Evolutionary conservation across 2,888 invertebrate genomes (phyloP), one percentile per base, ranked within the genome.

Genomic region (Creontiades dilutus): DNA sequence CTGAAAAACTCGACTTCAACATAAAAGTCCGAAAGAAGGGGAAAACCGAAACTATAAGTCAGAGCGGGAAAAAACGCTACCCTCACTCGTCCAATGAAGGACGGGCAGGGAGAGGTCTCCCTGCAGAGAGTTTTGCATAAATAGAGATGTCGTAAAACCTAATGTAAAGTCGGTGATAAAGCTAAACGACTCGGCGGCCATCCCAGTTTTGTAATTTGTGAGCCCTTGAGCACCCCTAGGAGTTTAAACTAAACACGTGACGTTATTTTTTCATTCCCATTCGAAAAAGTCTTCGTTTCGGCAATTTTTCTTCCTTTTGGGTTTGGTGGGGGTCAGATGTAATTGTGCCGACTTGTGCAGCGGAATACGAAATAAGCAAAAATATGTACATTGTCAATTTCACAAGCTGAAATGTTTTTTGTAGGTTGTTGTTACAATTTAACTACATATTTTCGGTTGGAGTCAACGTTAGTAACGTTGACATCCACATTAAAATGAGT

Each of bases 121-220:
- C 78, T 46, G 78, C 78, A 78, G 78, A 4, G 76, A 78, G 78
- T 78, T 78, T 78, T 78, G 78, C 78, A 78, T 78, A 78, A 78
- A 78, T 78, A 78, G 78, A 78, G 78, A 27, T 28, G 78, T 78
- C 78, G 78, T 78, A 78, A 78, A 78, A 78, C 78, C 78, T 78
- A 78, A 78, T 78, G 78, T 78, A 78, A 78, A 78, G 78, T 47
- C 78, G 78, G 78, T 78, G 78, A 78, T 78, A 78, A 78, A 78
- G 78, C 78, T 78, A 78, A 78, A 78, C 78, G 78, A 78, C 78
- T 78, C 47, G 78, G 78, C 78, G 47, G 46, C 46, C 46, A 37
- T 23, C 68, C 68, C 23, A 68, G 68, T 68, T 68, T 37, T 9
- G 37, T 78, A 78, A 78, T 78, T 78, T 78, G 78, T 78, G 78